phyloP scores from a whole-genome alignment of 2,113 vertebrate species.

The Neomonachus schauinslandi region DNA sequence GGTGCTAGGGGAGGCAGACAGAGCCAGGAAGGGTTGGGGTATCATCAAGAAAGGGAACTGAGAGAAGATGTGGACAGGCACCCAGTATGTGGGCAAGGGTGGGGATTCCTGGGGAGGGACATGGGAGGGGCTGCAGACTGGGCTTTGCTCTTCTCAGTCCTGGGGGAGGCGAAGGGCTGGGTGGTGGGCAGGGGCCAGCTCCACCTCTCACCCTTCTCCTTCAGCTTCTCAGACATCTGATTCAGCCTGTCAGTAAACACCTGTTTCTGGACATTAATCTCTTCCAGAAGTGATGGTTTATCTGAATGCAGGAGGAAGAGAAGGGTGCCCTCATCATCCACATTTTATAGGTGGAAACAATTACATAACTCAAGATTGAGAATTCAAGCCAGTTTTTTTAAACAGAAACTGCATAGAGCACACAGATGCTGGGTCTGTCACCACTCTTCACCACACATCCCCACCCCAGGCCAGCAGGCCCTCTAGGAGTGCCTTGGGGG shows the following conservation, averaged over 20 bases:
- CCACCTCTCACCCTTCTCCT: constrained; percentile 60
- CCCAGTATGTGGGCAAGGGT: not conserved
- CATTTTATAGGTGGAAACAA: not conserved
- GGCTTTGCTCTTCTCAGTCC: not conserved
- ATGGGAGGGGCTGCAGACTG: not conserved
- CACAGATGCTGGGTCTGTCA: too few relatives aligned
- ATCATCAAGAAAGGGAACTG: not conserved
- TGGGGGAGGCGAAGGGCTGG: too few relatives aligned
- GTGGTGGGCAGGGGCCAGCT: not conserved
- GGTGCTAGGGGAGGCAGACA: not conserved
- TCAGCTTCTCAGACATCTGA: not conserved
- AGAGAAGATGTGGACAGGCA: not conserved
- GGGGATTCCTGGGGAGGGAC: not conserved
- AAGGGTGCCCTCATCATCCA: rapidly evolving
- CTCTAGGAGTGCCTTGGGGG: not conserved
- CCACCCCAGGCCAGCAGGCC: too few relatives aligned
- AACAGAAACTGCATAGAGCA: not conserved
- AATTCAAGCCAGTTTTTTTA: not conserved
- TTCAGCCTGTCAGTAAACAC: constrained; percentile 12
- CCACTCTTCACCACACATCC: not conserved
- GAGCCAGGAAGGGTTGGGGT: not conserved
- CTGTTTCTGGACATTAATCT: not conserved
- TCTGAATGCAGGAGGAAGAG: constrained; percentile 25
- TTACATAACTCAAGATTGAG: not conserved
- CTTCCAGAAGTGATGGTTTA: constrained; percentile 40